Conservation (phyloP, 2,113 vertebrate species). For the Panthera uncia region DNA sequence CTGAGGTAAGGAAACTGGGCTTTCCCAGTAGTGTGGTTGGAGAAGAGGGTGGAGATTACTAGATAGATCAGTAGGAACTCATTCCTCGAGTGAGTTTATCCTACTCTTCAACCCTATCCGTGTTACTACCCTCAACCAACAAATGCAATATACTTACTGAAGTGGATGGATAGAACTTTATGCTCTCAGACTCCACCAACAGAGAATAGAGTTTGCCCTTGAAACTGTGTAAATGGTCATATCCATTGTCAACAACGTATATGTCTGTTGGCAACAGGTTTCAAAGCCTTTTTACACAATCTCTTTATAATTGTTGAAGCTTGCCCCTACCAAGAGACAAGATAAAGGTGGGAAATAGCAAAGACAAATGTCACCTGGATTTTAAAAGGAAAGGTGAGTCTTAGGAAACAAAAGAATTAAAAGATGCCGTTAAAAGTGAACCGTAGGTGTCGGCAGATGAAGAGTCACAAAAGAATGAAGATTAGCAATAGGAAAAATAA, state of each 20-base stretch:
- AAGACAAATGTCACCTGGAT: background rate
- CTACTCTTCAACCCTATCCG: background rate
- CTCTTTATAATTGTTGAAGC: background rate
- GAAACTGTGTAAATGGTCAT: background rate
- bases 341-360: background rate
- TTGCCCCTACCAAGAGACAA: background rate
- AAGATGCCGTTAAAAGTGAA: background rate
- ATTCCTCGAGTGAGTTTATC: background rate
- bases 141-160: background rate
- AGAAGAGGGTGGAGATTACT: background rate
- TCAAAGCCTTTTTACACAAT: background rate
- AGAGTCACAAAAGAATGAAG: background rate
- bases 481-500: background rate
- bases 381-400: background rate
- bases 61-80: background rate
- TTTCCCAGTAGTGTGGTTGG: background rate
- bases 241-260: fast-evolving
- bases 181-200: background rate
- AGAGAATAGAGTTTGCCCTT: background rate
- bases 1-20: background rate
- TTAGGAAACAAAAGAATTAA: background rate
- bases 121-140: background rate
- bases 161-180: background rate
- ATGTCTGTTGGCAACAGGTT: fast-evolving
- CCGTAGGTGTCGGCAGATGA: background rate